phyloP scores from a whole-genome alignment of 1,140 invertebrate genomes.

The Pygmarrhopalites habei region DNA sequence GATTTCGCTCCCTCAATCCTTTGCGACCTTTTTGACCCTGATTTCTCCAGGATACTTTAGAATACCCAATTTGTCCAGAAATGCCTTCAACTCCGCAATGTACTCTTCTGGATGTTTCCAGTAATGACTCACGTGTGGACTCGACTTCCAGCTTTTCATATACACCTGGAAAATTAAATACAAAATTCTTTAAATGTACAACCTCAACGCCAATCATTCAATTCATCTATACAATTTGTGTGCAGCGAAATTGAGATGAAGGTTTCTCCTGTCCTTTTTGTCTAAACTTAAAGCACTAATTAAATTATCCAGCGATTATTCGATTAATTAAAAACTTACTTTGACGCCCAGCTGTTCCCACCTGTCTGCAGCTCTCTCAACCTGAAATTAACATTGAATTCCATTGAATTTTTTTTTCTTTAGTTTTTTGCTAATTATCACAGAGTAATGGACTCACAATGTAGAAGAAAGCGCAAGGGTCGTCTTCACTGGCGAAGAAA shows the following conservation, averaged over 20 bases:
- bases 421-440: no score
- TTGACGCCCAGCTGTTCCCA: conserved; percentile 48
- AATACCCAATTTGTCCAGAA: conserved; percentile 45
- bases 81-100: conserved; percentile 56
- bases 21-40: conserved; percentile 42
- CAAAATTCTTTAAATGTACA: conserved; percentile 48
- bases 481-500: background rate
- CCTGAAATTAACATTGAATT: no score
- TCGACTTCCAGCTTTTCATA: conserved; percentile 48
- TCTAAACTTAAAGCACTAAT: background rate
- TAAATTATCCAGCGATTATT: background rate
- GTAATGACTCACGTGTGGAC: conserved; percentile 73
- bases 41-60: conserved; percentile 1
- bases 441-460: no score
- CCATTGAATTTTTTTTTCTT: no score
- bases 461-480: conserved; percentile 46
- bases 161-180: conserved; percentile 63
- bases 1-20: background rate
- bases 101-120: conserved; percentile 72
- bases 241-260: background rate
- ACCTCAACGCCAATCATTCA: conserved; percentile 18
- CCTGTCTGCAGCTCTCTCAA: background rate
- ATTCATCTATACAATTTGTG: background rate
- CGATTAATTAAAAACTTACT: background rate
- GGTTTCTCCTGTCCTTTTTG: background rate